Base-by-base conservation (phyloP, 2,113 vertebrate species). In the Catharus minimus region DNA sequence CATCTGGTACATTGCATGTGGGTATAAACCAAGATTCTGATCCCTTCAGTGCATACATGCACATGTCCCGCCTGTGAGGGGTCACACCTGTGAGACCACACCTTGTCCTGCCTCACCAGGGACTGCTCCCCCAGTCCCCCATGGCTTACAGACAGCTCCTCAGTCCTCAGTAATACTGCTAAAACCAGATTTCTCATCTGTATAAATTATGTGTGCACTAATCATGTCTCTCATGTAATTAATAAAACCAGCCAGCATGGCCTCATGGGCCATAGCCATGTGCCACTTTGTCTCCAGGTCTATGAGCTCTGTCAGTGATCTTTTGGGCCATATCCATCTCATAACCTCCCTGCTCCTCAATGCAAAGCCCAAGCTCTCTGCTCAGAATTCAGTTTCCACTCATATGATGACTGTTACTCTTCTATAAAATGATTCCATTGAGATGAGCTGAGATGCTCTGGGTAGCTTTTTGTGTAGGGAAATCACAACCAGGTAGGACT, bases 311-410 rank as follows among this genome's bases (percentile, higher is more conserved):
- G 44, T n/a, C 49, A 49, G 11, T 67, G 76, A 30, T 43, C 55
- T 16, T 44, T 14, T 72, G 62, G n/a, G 28, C 27, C 0, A 0
- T 57, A 46, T 33, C 36, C 41, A 24, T 49, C 44, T 41, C 26
- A 41, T 20, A 38, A 53, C n/a, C 13, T 67, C 28, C 22, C 30
- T 6, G 1, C 7, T 75, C 7, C 57, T 56, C 41, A 68, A 2
- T 16, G 13, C 30, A 56, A 57, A 46, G n/a, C 27, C 50, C n/a
- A 55, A 50, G 9, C 10, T 38, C 46, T 65, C 15, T 23, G 21
- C 36, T 69, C 10, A 47, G 23, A 43, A 36, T 47, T 66, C 71
- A 47, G 0, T 50, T 79, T 92, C 79, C n/a, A 47, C 24, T 44
- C 13, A 3, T 14, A 16, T 19, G 46, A 47, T 57, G 50, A 16